A percentile compares a stretch with the other conserved stretches of the same genome.
Evolutionary conservation across 1,140 invertebrate species (phyloP).

Genomic region (Colletes latitarsis): DNA sequence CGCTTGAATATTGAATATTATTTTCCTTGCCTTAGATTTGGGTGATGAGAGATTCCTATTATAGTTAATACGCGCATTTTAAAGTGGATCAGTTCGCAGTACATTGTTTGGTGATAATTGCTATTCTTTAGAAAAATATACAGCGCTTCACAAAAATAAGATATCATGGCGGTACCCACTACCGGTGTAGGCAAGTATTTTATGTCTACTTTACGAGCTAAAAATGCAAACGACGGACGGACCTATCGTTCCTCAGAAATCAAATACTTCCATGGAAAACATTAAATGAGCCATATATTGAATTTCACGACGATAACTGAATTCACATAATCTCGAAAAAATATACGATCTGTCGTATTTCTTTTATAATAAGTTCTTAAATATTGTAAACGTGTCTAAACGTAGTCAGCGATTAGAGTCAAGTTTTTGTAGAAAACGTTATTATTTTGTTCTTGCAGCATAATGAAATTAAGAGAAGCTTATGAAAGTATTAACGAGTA

Average conservation of each 20-base stretch:
- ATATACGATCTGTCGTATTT: slow-evolving; percentile 23
- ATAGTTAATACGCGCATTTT: slow-evolving; percentile 38
- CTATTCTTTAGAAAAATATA: slow-evolving; percentile 65
- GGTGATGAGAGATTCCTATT: slow-evolving; percentile 55
- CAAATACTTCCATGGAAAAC: background rate
- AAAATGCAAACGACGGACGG: slow-evolving; percentile 18
- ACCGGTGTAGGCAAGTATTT: slow-evolving; percentile 80
- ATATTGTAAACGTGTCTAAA: slow-evolving; percentile 38
- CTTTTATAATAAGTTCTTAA: slow-evolving; percentile 28
- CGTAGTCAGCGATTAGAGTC: slow-evolving; percentile 10
- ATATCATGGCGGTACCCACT: slow-evolving; percentile 80
- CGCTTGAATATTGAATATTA: slow-evolving; percentile 57
- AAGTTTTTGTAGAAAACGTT: background rate
- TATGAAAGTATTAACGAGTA: slow-evolving; percentile 1
- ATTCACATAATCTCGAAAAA: background rate
- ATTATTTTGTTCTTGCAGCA: slow-evolving; percentile 5
- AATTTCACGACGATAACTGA: background rate
- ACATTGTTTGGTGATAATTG: slow-evolving; percentile 46
- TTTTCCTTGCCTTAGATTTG: slow-evolving; percentile 42
- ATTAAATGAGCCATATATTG: background rate
- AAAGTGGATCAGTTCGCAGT: slow-evolving; percentile 29
- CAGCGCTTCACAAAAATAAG: slow-evolving; percentile 65
- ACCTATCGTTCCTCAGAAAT: background rate
- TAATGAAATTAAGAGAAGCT: background rate
- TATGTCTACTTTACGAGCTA: slow-evolving; percentile 36